phyloP scores from a whole-genome alignment of 2,113 vertebrate genomes.

The Australoheros scitulus region DNA sequence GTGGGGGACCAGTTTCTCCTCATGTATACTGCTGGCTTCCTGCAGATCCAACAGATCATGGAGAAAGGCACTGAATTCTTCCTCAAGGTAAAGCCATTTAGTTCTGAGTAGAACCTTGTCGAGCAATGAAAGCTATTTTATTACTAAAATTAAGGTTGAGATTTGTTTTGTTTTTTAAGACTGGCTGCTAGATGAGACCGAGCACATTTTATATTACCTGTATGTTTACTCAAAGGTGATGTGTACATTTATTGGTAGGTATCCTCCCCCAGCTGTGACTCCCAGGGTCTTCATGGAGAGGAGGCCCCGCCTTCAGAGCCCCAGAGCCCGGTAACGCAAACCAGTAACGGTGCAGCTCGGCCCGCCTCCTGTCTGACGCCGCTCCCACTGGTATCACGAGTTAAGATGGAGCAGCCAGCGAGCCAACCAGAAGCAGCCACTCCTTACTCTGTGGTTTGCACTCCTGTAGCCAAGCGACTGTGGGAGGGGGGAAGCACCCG shows the following conservation, averaged over 20 bases:
- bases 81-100: constrained; percentile 86
- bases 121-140: background rate
- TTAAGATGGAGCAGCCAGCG: constrained; percentile 87
- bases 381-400: constrained; percentile 85
- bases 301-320: constrained; percentile 92
- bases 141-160: background rate
- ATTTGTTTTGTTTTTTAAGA: background rate
- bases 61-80: constrained; percentile 98
- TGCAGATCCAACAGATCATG: constrained; percentile 99
- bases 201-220: background rate
- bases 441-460: constrained; percentile 92
- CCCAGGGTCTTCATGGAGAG: constrained; percentile 90
- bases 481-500: constrained; percentile 91
- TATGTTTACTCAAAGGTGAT: background rate
- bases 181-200: background rate
- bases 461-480: constrained; percentile 91
- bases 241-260: constrained; percentile 51
- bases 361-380: constrained; percentile 84
- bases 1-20: constrained; percentile 97
- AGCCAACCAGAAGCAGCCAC: constrained; percentile 80
- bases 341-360: constrained; percentile 65
- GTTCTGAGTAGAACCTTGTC: background rate
- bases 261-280: constrained; percentile 95
- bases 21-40: constrained; percentile 96
- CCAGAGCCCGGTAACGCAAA: constrained; percentile 92